Evolutionary conservation across 1,140 invertebrate genomes (phyloP).

Genomic region (Apis florea): DNA sequence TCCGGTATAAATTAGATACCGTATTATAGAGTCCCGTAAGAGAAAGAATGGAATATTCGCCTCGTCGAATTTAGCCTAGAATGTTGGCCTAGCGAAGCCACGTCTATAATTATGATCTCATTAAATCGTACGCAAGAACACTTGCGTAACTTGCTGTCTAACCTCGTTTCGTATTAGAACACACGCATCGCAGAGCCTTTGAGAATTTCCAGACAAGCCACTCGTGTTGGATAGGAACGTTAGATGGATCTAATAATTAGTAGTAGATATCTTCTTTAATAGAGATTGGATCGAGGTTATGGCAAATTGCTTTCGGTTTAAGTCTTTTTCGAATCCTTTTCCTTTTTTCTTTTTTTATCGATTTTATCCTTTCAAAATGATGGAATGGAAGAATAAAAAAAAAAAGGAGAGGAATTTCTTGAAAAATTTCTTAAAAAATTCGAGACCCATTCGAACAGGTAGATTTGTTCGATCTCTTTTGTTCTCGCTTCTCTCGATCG

Average conservation of each 20-base stretch:
- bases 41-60: neutral
- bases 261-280: neutral
- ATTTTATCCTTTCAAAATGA: too few species aligned
- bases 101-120: neutral
- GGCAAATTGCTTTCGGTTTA: too few species aligned
- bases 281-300: too few species aligned
- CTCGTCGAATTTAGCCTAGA: neutral
- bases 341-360: too few species aligned
- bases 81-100: neutral
- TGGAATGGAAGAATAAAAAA: too few species aligned
- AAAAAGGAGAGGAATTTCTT: too few species aligned
- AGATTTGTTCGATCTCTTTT: neutral
- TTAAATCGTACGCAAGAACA: conserved; percentile 5
- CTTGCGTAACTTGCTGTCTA: conserved; percentile 15
- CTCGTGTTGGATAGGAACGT: neutral
- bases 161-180: conserved; percentile 15
- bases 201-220: neutral
- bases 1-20: neutral
- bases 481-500: neutral
- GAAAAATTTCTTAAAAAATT: too few species aligned
- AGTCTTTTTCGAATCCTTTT: too few species aligned
- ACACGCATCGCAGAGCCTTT: neutral
- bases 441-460: too few species aligned
- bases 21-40: too few species aligned
- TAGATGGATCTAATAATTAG: neutral